Conservation (phyloP, 1,140 invertebrate genomes). For the Solenopsis invicta region DNA sequence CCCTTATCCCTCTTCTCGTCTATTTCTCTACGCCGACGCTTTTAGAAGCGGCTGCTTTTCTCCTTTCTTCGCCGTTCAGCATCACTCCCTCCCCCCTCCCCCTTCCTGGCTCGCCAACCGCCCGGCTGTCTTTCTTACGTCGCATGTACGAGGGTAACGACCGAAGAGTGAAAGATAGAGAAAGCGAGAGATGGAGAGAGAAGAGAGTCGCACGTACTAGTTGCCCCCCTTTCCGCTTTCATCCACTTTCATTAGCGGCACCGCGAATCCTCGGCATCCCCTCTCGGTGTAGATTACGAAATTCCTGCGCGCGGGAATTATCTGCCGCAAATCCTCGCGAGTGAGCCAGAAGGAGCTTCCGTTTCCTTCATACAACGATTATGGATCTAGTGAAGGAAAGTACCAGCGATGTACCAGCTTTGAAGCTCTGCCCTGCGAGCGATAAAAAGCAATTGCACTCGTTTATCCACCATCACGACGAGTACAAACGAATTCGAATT, state of each 20-base stretch:
- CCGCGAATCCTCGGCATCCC: slow-evolving; percentile 38
- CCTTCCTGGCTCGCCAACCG: neutral
- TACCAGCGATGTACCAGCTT: slow-evolving; percentile 8
- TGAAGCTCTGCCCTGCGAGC: neutral
- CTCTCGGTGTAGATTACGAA: slow-evolving; percentile 70
- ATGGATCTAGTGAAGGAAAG: neutral
- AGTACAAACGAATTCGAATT: neutral
- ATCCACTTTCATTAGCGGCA: slow-evolving; percentile 75
- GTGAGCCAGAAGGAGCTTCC: slow-evolving; percentile 13
- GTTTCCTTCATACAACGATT: slow-evolving; percentile 31
- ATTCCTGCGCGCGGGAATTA: slow-evolving; percentile 65
- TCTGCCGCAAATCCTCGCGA: slow-evolving; percentile 28
- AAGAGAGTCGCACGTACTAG: neutral
- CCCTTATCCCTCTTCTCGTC: slow-evolving; percentile 60
- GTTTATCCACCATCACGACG: neutral
- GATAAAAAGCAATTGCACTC: neutral
- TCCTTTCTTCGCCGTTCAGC: neutral
- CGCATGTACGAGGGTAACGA: slow-evolving; percentile 18
- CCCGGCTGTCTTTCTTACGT: slow-evolving; percentile 17
- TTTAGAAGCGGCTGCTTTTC: slow-evolving; percentile 59
- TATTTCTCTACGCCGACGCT: slow-evolving; percentile 34
- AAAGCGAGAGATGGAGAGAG: neutral
- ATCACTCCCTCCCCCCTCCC: neutral
- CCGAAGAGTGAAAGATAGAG: neutral
- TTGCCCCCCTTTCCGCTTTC: slow-evolving; percentile 51